A percentile compares a stretch with the other conserved stretches of the same genome.
Evolutionary conservation across 1,140 invertebrate genomes (phyloP).

Genomic region (Drosophila aff.): DNA sequence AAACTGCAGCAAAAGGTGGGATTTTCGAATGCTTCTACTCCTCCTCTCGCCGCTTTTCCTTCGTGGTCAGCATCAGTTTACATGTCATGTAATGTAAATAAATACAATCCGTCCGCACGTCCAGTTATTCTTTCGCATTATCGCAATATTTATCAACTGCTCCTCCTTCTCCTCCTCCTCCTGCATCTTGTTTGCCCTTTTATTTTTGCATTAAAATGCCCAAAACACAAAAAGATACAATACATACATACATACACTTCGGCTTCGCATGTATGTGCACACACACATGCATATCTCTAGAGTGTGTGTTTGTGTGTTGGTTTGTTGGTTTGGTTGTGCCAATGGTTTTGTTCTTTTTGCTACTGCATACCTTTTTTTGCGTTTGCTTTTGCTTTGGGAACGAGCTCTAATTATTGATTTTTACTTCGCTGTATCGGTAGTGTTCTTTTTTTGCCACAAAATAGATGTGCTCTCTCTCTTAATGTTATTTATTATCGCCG

Average conservation of each 20-base stretch:
- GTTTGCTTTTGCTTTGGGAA: slow-evolving; percentile 36
- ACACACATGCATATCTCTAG: slow-evolving; percentile 3
- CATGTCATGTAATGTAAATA: slow-evolving; percentile 20
- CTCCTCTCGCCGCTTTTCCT: background rate
- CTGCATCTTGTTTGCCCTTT: slow-evolving; percentile 2
- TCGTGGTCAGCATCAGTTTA: slow-evolving; percentile 9
- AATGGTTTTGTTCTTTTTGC: slow-evolving; percentile 28
- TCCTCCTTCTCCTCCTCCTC: background rate
- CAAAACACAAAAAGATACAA: slow-evolving; percentile 21
- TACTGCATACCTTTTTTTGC: slow-evolving; percentile 57
- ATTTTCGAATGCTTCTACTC: background rate
- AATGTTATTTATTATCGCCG: slow-evolving; percentile 10
- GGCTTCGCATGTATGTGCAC: slow-evolving; percentile 5
- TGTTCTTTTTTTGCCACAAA: slow-evolving; percentile 6
- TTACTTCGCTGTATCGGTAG: slow-evolving; percentile 54
- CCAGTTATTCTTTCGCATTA: background rate
- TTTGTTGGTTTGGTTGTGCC: slow-evolving; percentile 3
- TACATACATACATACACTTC: slow-evolving; percentile 11
- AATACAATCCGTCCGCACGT: background rate
- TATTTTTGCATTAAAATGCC: slow-evolving; percentile 30
- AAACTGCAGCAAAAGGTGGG: slow-evolving; percentile 8
- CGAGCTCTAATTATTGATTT: slow-evolving; percentile 69
- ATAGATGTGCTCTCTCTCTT: background rate
- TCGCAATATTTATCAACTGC: slow-evolving; percentile 10
- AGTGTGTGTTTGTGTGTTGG: background rate